phyloP scores from a whole-genome alignment of 2,113 vertebrate species.

The Rattus rattus region DNA sequence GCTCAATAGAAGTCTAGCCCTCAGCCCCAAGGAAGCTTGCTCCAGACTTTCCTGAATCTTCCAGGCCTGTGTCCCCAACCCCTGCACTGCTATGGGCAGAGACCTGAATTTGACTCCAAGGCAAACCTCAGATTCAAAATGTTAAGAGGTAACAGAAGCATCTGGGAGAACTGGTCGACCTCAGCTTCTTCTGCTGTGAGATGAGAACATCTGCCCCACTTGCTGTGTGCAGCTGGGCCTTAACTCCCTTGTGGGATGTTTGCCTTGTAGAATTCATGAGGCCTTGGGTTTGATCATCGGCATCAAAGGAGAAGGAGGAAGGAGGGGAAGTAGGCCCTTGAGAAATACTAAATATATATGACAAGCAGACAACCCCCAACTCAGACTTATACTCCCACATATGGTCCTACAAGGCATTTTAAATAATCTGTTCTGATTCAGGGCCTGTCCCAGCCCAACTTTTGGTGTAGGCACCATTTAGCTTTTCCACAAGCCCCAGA shows the following conservation, averaged over 20 bases:
- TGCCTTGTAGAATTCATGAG: not conserved
- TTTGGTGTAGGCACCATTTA: not conserved
- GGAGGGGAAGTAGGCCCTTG: not conserved
- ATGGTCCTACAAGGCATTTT: not conserved
- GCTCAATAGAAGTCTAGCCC: not conserved
- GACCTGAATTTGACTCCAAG: not conserved
- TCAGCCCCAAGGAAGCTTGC: not conserved
- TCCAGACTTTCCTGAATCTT: not conserved
- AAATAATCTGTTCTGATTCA: not conserved
- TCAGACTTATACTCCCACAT: not conserved
- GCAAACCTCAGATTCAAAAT: not conserved
- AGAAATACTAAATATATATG: not conserved
- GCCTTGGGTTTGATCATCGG: not conserved
- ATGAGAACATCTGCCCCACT: not conserved
- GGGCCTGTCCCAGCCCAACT: not conserved
- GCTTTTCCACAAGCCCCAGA: not conserved
- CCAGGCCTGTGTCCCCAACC: not conserved
- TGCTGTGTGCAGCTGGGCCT: not conserved
- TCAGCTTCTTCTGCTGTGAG: not conserved
- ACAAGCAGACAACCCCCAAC: not conserved
- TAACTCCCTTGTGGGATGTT: too few relatives aligned
- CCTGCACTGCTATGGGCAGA: not conserved
- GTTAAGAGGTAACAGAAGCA: not conserved
- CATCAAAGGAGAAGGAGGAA: not conserved
- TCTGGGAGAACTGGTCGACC: not conserved